phyloP scores from a whole-genome alignment of 2,113 vertebrate species.

The Hirundichthys speculiger region DNA sequence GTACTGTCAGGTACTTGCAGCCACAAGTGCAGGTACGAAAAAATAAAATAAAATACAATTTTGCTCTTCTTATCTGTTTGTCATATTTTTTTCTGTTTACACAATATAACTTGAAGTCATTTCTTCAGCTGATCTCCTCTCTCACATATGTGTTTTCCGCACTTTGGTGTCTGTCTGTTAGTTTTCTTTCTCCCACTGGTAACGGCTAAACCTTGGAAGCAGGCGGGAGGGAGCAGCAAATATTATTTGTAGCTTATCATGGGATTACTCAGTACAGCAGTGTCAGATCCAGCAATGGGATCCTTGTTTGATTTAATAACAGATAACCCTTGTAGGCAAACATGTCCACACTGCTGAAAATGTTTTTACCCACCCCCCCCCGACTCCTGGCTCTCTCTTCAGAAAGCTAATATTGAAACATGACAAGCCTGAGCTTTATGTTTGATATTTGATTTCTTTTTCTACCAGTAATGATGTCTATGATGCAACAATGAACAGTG shows the following conservation, averaged over 20 bases:
- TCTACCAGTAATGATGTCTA: neutral
- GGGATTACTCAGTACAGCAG: conserved; percentile 28
- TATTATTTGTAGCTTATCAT: conserved; percentile 53
- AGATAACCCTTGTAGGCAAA: conserved; percentile 25
- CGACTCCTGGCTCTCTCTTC: conserved; percentile 7
- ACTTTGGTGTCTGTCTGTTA: conserved; percentile 33
- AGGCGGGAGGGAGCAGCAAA: conserved; percentile 32
- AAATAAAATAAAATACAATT: neutral
- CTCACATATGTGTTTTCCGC: neutral
- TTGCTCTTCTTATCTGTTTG: neutral
- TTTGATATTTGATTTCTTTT: conserved; percentile 4
- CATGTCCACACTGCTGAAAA: conserved; percentile 1
- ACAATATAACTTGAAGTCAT: neutral
- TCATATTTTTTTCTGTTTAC: neutral
- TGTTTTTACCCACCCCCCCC: neutral
- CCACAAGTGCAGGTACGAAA: neutral
- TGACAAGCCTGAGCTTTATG: neutral
- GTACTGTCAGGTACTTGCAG: neutral
- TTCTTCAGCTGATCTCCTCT: neutral
- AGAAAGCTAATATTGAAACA: conserved; percentile 30
- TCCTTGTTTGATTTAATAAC: conserved; percentile 60
- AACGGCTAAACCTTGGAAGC: conserved; percentile 16
- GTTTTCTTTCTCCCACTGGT: conserved; percentile 22
- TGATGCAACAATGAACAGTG: neutral
- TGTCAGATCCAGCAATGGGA: conserved; percentile 22